These are phyloP conservation scores for Hypomecis atomaria DNA, from an alignment of 2,888 invertebrate species.

Conservation along the genomic window DNA sequence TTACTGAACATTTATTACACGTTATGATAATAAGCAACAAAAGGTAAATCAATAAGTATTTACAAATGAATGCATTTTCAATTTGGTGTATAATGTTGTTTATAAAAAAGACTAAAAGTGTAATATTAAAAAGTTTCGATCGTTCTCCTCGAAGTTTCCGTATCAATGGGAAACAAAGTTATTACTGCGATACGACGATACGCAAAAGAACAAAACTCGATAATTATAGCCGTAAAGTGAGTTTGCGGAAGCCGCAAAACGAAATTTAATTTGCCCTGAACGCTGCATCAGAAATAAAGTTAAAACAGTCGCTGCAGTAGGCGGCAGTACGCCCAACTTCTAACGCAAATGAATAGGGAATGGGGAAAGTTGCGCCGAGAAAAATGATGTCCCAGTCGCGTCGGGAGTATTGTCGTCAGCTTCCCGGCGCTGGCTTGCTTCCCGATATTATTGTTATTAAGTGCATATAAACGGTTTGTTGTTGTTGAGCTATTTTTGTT, in stretches of 20 bases:
- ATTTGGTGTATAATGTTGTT: too few species aligned
- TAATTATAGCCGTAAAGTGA: constrained; percentile 79
- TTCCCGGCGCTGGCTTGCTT: constrained; percentile 62
- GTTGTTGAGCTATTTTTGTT: constrained; percentile 23
- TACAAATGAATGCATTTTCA: too few species aligned
- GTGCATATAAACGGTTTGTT: constrained; percentile 58
- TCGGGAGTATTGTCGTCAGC: constrained; percentile 65
- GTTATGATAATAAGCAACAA: not conserved
- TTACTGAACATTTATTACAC: constrained; percentile 1
- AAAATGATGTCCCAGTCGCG: constrained; percentile 82
- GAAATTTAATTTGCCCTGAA: constrained; percentile 85
- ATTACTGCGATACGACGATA: constrained; percentile 57
- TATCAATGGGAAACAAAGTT: constrained; percentile 62
- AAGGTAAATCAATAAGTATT: too few species aligned
- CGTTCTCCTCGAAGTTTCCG: constrained; percentile 15
- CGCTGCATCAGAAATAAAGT: constrained; percentile 85
- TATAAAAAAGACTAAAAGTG: not conserved
- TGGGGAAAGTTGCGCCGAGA: constrained; percentile 82
- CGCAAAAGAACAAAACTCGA: constrained; percentile 63
- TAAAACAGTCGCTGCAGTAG: constrained; percentile 83
- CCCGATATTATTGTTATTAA: constrained; percentile 76
- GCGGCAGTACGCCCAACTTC: constrained; percentile 79
- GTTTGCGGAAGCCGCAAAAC: constrained; percentile 83
- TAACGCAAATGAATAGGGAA: constrained; percentile 85
- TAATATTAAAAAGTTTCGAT: not conserved